phyloP scores from a whole-genome alignment of 1,140 invertebrate species.

The Saccostrea cuccullata region DNA sequence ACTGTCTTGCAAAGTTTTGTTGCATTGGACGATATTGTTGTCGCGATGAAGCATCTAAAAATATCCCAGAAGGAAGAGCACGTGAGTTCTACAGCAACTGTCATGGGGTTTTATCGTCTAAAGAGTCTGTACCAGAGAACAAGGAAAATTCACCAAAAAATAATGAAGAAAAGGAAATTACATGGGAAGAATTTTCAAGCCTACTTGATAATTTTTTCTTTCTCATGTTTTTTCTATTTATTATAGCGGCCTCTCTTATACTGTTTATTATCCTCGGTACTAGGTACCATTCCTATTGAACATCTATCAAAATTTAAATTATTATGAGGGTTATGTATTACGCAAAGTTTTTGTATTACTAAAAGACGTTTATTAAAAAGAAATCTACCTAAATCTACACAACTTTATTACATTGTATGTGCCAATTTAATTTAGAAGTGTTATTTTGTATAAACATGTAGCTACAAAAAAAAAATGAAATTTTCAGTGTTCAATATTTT shows the following conservation, averaged over 20 bases:
- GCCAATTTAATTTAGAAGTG: too few relatives aligned
- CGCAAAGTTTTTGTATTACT: too few relatives aligned
- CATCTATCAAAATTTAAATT: neutral
- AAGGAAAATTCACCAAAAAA: neutral
- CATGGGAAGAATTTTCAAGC: neutral
- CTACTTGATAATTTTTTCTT: neutral
- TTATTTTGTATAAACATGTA: too few relatives aligned
- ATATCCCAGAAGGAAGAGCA: neutral
- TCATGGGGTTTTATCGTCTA: neutral
- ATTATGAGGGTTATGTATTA: too few relatives aligned
- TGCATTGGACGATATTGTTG: neutral
- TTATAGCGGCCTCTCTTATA: neutral
- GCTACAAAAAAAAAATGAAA: too few relatives aligned
- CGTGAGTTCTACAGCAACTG: neutral
- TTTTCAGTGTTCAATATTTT: too few relatives aligned
- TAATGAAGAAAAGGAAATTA: neutral
- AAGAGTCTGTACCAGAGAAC: neutral
- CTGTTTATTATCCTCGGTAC: neutral
- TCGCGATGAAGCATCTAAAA: neutral
- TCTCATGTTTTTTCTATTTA: neutral
- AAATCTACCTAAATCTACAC: too few relatives aligned
- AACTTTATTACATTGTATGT: too few relatives aligned
- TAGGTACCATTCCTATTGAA: neutral
- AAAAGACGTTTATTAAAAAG: too few relatives aligned
- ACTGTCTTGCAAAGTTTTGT: neutral